phyloP scores from a whole-genome alignment of 2,888 invertebrate species.

The Apoda limacodes region DNA sequence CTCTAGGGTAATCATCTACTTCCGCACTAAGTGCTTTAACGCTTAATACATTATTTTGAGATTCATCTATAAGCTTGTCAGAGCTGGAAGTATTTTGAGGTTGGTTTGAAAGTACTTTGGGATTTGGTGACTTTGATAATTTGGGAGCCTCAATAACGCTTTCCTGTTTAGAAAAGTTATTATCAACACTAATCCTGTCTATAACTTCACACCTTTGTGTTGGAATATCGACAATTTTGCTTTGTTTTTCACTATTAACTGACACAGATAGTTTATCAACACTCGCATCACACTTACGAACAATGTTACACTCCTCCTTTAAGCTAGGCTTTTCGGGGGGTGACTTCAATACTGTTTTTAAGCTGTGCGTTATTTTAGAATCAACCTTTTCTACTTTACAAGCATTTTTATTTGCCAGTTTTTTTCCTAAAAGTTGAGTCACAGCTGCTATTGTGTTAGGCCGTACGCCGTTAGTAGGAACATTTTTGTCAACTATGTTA shows the following conservation, averaged over 20 bases:
- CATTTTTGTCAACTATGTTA: constrained; percentile 50
- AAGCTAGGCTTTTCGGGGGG: constrained; percentile 36
- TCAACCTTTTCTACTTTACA: constrained; percentile 52
- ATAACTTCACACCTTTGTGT: background rate
- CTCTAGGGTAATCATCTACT: constrained; percentile 17
- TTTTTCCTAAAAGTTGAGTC: constrained; percentile 51
- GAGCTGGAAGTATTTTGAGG: too few relatives aligned
- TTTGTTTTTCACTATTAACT: constrained; percentile 15
- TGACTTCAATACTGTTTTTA: constrained; percentile 55
- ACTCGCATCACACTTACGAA: constrained; percentile 22
- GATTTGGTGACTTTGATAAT: constrained; percentile 11
- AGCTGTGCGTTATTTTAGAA: constrained; percentile 45
- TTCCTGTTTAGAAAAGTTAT: background rate
- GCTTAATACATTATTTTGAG: background rate
- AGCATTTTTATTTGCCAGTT: constrained; percentile 45
- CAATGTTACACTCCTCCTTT: constrained; percentile 31
- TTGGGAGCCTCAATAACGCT: background rate
- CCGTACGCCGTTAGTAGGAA: constrained; percentile 38
- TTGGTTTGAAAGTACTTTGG: background rate
- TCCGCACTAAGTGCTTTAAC: constrained; percentile 14
- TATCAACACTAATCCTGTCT: background rate
- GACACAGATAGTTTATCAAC: constrained; percentile 24
- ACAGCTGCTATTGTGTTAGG: constrained; percentile 51
- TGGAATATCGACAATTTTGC: background rate
- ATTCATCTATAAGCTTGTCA: constrained; percentile 5